Base-by-base conservation (phyloP, 2,888 invertebrate species). In the Ellobium chinense region DNA sequence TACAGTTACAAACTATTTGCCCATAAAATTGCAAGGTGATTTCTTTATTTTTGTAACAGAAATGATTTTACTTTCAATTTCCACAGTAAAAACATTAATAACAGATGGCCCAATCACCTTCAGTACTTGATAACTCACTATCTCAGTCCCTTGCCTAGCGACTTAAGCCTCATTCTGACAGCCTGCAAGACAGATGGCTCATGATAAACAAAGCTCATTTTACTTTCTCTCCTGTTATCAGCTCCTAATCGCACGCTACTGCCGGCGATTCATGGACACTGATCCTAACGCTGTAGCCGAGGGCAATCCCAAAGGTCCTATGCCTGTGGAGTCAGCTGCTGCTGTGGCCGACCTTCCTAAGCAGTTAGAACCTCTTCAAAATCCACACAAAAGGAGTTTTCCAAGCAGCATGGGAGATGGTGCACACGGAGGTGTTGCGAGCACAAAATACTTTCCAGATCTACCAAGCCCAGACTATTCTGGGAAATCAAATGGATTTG, bases 241-340 rank as follows among this genome's bases (percentile, higher is more conserved):
- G 84, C 24, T 84, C 21, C 34, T 82, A 39, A 69, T 84, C 12
- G 83, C 84, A 12, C 75, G 84, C 9, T 83, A 84, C 72, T 84
- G 84, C 27, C 69, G 82, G 18, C 70, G 83, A 29, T 84, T 78
- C 56, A 82, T 84, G 24, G 84, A 84, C 72, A 39, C 34, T 0
- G 77, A 80, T 21, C 62, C 36, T 1, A 39, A 24, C 2, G 73
- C 46, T 3, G 2, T 18, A 12, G 37, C 37, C 4, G 34, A 39
- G 7, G 39, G 29, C 24, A 54, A 58, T n/a, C n/a, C n/a, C n/a
- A 74, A 66, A n/a, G 34, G 63, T 36, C 80, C 80, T 18, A 80
- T 80, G 80, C 80, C 80, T 1, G 75, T 75, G 36, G 78, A 58
- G 21, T n/a, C 76, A 1, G 76, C 76, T 9, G 56, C 76, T 1